Evolutionary conservation across 2,113 vertebrate genomes (phyloP).

Genomic region (Sylvietta virens): DNA sequence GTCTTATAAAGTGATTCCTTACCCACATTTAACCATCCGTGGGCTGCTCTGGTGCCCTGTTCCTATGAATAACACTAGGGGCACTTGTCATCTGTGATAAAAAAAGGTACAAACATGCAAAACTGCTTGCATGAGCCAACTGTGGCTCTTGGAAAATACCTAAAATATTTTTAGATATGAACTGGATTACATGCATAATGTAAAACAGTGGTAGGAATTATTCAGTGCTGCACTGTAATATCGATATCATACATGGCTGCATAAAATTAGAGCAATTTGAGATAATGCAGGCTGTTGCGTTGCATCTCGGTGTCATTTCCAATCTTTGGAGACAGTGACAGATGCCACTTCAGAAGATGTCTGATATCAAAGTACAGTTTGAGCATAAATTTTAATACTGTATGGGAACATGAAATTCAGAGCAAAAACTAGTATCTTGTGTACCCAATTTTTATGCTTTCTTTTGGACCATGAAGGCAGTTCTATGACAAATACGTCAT

Average conservation of each 20-base stretch:
- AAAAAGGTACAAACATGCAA: neutral
- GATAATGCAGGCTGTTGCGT: rapidly evolving
- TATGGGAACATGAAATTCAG: neutral
- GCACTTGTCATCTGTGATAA: neutral
- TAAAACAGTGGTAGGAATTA: neutral
- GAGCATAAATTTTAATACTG: neutral
- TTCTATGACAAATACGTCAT: neutral
- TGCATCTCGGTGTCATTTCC: neutral
- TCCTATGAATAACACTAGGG: neutral
- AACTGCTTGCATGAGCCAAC: neutral
- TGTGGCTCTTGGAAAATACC: neutral
- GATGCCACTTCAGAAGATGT: neutral
- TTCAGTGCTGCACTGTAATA: neutral
- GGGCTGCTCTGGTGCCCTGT: neutral
- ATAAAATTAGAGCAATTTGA: neutral
- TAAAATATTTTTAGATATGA: neutral
- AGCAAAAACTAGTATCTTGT: neutral
- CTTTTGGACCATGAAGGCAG: neutral
- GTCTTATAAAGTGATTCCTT: neutral
- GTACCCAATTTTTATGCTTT: rapidly evolving
- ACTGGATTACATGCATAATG: neutral
- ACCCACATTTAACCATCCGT: neutral
- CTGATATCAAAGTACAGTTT: neutral
- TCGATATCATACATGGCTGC: neutral
- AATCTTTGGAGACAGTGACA: neutral